Conservation (phyloP, 2,113 vertebrate species). For the Herpetotheres cachinnans region DNA sequence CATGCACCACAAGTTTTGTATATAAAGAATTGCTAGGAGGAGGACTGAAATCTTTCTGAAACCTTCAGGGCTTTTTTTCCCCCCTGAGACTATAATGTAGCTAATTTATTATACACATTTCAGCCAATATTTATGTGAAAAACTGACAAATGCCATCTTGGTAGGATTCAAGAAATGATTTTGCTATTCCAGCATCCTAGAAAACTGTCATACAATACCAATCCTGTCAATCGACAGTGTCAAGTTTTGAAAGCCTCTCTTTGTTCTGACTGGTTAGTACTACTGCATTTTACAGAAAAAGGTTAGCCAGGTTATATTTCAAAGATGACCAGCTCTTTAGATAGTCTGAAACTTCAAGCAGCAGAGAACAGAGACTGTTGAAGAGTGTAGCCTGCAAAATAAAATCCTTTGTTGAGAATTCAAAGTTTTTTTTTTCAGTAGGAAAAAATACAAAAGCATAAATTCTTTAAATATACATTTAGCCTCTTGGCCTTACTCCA, state of each 20-base stretch:
- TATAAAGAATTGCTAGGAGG: neutral
- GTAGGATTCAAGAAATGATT: neutral
- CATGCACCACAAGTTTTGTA: neutral
- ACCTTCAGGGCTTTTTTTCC: neutral
- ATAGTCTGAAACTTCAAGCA: conserved; percentile 50
- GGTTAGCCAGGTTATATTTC: conserved; percentile 32
- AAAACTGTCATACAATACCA: neutral
- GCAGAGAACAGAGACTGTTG: neutral
- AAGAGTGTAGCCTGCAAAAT: conserved; percentile 32
- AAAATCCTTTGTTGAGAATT: conserved; percentile 31
- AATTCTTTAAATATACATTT: conserved; percentile 57
- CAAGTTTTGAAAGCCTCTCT: neutral
- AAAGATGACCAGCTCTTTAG: conserved; percentile 33
- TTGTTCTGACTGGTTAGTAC: neutral
- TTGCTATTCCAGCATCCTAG: neutral
- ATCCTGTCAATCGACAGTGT: neutral
- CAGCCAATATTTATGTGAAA: neutral
- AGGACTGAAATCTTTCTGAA: neutral
- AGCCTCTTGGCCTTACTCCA: conserved; percentile 31
- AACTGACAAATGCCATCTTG: neutral
- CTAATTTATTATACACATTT: neutral
- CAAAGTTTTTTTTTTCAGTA: conserved; percentile 7
- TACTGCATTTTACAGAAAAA: neutral
- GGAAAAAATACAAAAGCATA: conserved; percentile 5
- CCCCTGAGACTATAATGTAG: neutral